Conservation (phyloP, 2,797 vertebrate species). For the Crypturellus tataupa region DNA sequence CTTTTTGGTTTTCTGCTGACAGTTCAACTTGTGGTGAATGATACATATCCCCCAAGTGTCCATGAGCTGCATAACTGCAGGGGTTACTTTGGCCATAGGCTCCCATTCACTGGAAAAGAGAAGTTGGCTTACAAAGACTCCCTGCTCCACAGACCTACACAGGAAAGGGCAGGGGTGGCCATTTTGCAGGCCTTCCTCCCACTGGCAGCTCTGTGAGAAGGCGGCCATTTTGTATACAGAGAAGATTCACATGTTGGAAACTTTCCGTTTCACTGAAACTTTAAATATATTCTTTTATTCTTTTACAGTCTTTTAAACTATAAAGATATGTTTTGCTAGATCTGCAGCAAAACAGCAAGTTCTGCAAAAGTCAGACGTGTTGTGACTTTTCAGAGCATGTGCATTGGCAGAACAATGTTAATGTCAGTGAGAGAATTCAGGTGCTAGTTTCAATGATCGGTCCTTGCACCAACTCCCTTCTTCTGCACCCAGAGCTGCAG, state of each 20-base stretch:
- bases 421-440: too few species aligned
- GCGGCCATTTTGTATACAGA: not conserved
- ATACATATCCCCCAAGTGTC: not conserved
- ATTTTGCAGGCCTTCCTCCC: not conserved
- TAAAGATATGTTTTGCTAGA: too few species aligned
- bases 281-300: fast-evolving
- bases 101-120: too few species aligned
- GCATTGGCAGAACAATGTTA: not conserved
- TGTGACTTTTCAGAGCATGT: not conserved
- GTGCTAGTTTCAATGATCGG: too few species aligned
- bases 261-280: not conserved
- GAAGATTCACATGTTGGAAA: fast-evolving
- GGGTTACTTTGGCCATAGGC: not conserved
- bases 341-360: not conserved
- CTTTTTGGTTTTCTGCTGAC: not conserved
- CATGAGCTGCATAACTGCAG: not conserved
- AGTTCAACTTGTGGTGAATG: not conserved
- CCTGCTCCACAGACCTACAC: too few species aligned
- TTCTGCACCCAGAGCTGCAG: not conserved
- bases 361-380: not conserved
- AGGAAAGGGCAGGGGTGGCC: too few species aligned
- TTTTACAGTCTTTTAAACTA: too few species aligned
- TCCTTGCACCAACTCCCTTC: not conserved
- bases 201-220: not conserved
- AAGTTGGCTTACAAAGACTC: too few species aligned